Evolutionary conservation across 1,140 invertebrate species (phyloP), one percentile per base, ranked within the genome.

Genomic region (Cheumatopsyche charites): DNA sequence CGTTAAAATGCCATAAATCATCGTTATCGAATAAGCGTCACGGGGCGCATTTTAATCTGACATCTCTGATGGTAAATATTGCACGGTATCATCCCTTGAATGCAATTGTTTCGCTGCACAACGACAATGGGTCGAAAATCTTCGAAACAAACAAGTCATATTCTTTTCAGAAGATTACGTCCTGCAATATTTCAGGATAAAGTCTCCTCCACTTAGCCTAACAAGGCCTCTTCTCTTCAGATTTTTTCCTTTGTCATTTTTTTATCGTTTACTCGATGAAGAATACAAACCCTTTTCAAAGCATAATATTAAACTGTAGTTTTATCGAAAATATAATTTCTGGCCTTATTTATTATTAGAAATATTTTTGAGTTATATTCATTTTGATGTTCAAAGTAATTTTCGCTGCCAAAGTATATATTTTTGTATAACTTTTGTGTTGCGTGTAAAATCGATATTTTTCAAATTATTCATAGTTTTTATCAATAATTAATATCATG

Each of bases 161-260:
- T 58, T 58, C 55, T 58, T 58, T 58, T 58, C 55, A 58, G 55
- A 58, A 58, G 55, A 58, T 58, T 58, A 58, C 55, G 23, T 23
- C 55, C 55, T n/a, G 55, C 55, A 58, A 58, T 58, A 58, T 25
- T 58, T 58, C 55, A 58, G 12, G 55, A 17, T 58, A 58, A 58
- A 58, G 55, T n/a, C n/a, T n/a, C 55, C 21, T 25, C 21, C 55
- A 58, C 55, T 58, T 58, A 58, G 55, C 1, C 55, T 58, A 58
- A 58, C 55, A 58, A 58, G 55, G 23, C 21, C 13, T 26, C 55
- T 58, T 23, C 21, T 58, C 4, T 58, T 12, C 21, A 7, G 19
- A 25, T n/a, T 1, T 58, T 25, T 58, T 25, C 1, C 12, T 58
- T 19, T 58, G 12, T 25, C 19, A 17, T 55, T 55, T 19, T 55